phyloP scores from a whole-genome alignment of 2,888 invertebrate species.

The Patella caerulea region DNA sequence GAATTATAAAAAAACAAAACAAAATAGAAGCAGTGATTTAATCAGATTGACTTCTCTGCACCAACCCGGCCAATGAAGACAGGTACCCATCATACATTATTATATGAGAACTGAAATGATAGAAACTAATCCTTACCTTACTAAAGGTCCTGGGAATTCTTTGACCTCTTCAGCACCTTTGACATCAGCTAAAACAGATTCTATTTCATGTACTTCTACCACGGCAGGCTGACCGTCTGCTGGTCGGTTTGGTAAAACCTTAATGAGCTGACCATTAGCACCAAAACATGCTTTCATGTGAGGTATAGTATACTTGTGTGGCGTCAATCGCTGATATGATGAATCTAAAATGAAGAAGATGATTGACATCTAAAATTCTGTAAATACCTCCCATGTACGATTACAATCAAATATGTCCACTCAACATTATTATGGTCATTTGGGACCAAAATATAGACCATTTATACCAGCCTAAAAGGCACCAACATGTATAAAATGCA shows the following conservation, averaged over 20 bases:
- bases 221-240: constrained; percentile 84
- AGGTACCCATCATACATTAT: too few relatives aligned
- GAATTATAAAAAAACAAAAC: too few relatives aligned
- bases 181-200: constrained; percentile 49
- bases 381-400: too few relatives aligned
- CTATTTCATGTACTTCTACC: constrained; percentile 81
- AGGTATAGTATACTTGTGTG: constrained; percentile 86
- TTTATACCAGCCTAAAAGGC: too few relatives aligned
- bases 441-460: too few relatives aligned
- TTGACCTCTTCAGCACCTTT: constrained; percentile 72
- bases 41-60: too few relatives aligned
- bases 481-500: too few relatives aligned
- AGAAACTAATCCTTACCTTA: constrained; percentile 74
- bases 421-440: too few relatives aligned
- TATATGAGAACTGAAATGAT: neutral
- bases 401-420: too few relatives aligned
- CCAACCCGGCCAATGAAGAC: too few relatives aligned
- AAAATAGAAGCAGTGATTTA: too few relatives aligned
- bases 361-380: too few relatives aligned
- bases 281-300: constrained; percentile 76
- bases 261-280: constrained; percentile 79
- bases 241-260: constrained; percentile 84
- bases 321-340: constrained; percentile 78
- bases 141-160: constrained; percentile 86
- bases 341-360: neutral